Conservation (phyloP, 2,797 vertebrate species). For the Coregonus ussuriensis region DNA sequence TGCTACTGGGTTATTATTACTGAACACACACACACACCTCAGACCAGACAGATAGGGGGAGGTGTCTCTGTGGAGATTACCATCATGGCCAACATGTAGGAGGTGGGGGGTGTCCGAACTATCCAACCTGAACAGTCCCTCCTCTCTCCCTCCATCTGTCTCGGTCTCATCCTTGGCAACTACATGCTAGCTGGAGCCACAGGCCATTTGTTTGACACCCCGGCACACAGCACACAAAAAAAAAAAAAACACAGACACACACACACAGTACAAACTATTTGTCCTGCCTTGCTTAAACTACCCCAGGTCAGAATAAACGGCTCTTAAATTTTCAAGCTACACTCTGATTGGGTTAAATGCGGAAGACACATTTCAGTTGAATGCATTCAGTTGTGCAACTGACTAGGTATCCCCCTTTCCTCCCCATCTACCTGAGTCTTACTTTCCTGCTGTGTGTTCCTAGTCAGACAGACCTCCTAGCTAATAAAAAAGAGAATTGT, state of each 20-base stretch:
- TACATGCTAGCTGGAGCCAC: slow-evolving; percentile 39
- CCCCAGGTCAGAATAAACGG: not conserved
- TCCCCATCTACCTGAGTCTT: too few species aligned
- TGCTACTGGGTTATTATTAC: slow-evolving; percentile 62
- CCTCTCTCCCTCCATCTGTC: slow-evolving; percentile 23
- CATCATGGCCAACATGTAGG: slow-evolving; percentile 61
- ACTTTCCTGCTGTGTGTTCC: slow-evolving; percentile 35
- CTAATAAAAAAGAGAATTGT: slow-evolving; percentile 59
- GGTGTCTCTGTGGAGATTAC: slow-evolving; percentile 65
- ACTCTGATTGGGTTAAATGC: too few species aligned
- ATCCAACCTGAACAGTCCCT: slow-evolving; percentile 13
- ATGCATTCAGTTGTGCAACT: too few species aligned
- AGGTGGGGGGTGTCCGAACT: slow-evolving; percentile 44
- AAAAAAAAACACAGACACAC: not conserved
- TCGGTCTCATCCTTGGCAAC: slow-evolving; percentile 18
- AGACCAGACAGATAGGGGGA: slow-evolving; percentile 63
- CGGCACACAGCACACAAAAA: not conserved
- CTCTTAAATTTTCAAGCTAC: slow-evolving; percentile 6
- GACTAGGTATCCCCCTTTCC: too few species aligned
- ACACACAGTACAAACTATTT: slow-evolving; percentile 16
- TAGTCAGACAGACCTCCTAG: slow-evolving; percentile 27
- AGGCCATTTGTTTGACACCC: not conserved
- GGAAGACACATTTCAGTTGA: too few species aligned
- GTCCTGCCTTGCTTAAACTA: not conserved
- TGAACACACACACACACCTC: slow-evolving; percentile 62